phyloP scores from a whole-genome alignment of 2,888 invertebrate genomes.

The Lithophane leautieri region DNA sequence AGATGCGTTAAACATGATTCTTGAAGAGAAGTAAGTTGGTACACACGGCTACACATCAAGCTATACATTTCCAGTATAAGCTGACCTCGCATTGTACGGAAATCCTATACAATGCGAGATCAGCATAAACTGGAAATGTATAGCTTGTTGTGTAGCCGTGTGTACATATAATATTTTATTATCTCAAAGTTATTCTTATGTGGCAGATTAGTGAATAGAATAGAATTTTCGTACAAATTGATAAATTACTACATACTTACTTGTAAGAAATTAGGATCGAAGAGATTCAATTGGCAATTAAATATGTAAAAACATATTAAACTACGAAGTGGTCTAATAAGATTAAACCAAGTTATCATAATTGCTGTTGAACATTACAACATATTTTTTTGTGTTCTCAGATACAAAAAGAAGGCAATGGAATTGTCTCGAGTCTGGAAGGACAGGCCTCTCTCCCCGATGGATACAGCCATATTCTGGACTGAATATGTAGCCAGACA shows the following conservation, averaged over 20 bases:
- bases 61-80: no score
- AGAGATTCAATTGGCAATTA: neutral
- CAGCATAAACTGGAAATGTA: no score
- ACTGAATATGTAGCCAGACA: constrained; percentile 91
- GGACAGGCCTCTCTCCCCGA: constrained; percentile 85
- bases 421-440: constrained; percentile 67
- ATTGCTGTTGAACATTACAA: neutral
- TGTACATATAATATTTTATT: neutral
- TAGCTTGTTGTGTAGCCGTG: no score
- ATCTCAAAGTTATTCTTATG: neutral
- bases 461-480: constrained; percentile 92
- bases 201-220: neutral
- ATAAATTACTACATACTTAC: neutral
- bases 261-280: neutral
- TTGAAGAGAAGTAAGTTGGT: constrained; percentile 61
- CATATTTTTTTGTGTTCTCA: constrained; percentile 29
- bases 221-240: neutral
- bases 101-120: no score
- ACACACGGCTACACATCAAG: no score
- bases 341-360: neutral
- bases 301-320: neutral
- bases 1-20: constrained; percentile 57
- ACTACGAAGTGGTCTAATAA: neutral
- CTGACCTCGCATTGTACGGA: no score
- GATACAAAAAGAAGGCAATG: constrained; percentile 65